Evolutionary conservation across 2,113 vertebrate species (phyloP).

Genomic region (Otus sunia): DNA sequence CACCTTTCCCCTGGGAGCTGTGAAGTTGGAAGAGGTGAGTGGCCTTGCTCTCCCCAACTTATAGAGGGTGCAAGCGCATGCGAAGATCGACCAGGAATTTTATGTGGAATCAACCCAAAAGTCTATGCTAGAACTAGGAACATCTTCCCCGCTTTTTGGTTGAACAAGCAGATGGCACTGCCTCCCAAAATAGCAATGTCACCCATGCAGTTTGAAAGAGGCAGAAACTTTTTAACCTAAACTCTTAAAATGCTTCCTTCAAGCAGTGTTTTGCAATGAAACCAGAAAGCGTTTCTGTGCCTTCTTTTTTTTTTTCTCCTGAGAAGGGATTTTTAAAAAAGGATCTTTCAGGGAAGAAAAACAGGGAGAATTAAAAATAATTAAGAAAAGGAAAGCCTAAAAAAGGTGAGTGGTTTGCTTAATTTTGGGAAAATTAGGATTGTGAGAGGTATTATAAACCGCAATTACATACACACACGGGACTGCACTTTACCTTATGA

Average conservation of each 20-base stretch:
- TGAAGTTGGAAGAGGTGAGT: background rate
- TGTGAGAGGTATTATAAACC: conserved; percentile 23
- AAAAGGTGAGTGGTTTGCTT: conserved; percentile 41
- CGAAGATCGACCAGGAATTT: background rate
- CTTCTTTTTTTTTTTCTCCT: background rate
- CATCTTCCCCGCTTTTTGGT: conserved; percentile 44
- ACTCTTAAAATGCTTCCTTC: conserved; percentile 21
- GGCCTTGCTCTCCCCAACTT: background rate
- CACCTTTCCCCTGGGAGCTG: background rate
- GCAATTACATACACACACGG: conserved; percentile 57
- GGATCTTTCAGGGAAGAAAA: background rate
- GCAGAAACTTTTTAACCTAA: conserved; percentile 50
- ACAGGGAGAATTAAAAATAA: conserved; percentile 11
- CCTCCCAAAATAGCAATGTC: conserved; percentile 54
- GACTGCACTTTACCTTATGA: conserved; percentile 53
- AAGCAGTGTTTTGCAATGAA: conserved; percentile 20
- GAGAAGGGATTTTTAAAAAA: background rate
- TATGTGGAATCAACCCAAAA: conserved; percentile 17
- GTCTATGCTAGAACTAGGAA: conserved; percentile 23
- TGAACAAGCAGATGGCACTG: conserved; percentile 47
- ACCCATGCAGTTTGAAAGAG: conserved; percentile 40
- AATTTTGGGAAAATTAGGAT: conserved; percentile 41
- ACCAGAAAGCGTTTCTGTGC: background rate
- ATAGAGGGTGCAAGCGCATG: background rate
- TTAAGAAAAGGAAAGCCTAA: conserved; percentile 3